Base-by-base conservation (phyloP, 2,797 vertebrate genomes). In the Dendrocincla fuliginosa region DNA sequence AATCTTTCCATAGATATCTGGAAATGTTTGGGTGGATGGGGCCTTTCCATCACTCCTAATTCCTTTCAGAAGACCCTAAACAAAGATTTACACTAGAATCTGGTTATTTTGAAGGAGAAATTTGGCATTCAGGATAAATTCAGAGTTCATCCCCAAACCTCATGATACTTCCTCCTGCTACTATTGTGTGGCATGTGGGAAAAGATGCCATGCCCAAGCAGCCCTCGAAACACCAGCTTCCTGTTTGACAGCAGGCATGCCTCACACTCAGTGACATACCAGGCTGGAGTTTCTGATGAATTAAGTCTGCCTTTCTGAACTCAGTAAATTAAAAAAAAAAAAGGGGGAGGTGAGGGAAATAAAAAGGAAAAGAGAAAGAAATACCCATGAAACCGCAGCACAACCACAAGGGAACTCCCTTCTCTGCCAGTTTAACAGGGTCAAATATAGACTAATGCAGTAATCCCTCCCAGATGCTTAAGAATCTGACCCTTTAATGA, bases 381-480 rank as follows among this genome's bases (percentile, higher is more conserved):
- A 59, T 3, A 46, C 10, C 37, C 50, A 42, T 49, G 65, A 71
- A 95, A 84, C 87, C 73, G 84, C 76, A 94, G 69, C 35, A 86
- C 19, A 32, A 71, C 61, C 85, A 85, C 65, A 92, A 89, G 82
- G 87, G 79, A 96, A 91, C 81, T 94, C 84, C 89, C 52, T 83
- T 89, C 64, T 83, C 57, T 91, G 32, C 42, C 47, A 84, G 63
- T 90, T 90, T 86, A 88, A 86, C 35, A 55, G 28, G 60, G 68
- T 84, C 90, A 94, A 41, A 91, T 44, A 44, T 18, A 89, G 60
- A 85, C 64, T 87, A 83, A 85, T 12, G 19, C n/a, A 88, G 19
- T 75, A 93, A 95, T 59, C 35, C 42, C 37, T 89, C 47, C 61
- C 74, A 86, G 59, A 30, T 92, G 57, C 89, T 73, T 27, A 65